Percentiles rank a stretch among this genome's conserved stretches.
Evolutionary conservation across 2,888 invertebrate species (phyloP).

Genomic region (Isotomurus palustris): DNA sequence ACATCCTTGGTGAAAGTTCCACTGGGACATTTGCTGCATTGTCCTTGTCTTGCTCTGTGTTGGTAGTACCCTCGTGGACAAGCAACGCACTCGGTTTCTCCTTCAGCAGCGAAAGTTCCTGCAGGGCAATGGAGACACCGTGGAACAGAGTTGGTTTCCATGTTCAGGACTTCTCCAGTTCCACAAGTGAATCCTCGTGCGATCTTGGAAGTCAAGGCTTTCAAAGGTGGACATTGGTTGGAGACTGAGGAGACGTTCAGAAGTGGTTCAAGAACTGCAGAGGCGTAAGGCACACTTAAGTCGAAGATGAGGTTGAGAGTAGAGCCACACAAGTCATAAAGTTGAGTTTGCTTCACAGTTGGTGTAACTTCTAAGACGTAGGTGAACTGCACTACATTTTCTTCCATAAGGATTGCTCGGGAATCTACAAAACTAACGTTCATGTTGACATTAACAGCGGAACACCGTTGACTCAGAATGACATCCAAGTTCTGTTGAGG

Average conservation of each 20-base stretch:
- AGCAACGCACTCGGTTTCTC: constrained; percentile 83
- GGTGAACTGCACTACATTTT: constrained; percentile 79
- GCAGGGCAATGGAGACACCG: constrained; percentile 95
- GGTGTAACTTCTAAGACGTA: constrained; percentile 83
- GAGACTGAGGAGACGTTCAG: constrained; percentile 84
- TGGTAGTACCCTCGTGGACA: constrained; percentile 92
- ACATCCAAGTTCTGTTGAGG: constrained; percentile 74
- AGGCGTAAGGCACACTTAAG: constrained; percentile 85
- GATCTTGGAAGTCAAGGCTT: constrained; percentile 78
- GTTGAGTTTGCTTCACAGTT: constrained; percentile 78
- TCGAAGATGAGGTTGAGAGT: constrained; percentile 90
- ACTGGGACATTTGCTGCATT: constrained; percentile 82
- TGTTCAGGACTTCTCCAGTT: constrained; percentile 87
- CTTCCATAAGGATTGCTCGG: constrained; percentile 71
- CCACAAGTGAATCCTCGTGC: constrained; percentile 88
- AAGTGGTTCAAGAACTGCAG: constrained; percentile 80
- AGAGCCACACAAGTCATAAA: constrained; percentile 92
- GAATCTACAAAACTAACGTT: constrained; percentile 85
- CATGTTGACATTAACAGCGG: constrained; percentile 89
- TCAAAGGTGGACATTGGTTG: constrained; percentile 85
- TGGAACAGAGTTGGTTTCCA: constrained; percentile 85
- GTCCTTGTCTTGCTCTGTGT: constrained; percentile 82
- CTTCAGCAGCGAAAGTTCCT: constrained; percentile 86
- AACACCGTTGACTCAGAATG: constrained; percentile 83
- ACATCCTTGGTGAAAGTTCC: constrained; percentile 90